These are phyloP conservation scores for Laticauda laticaudata DNA, from an alignment of 2,113 vertebrate species.

Conservation along the genomic window DNA sequence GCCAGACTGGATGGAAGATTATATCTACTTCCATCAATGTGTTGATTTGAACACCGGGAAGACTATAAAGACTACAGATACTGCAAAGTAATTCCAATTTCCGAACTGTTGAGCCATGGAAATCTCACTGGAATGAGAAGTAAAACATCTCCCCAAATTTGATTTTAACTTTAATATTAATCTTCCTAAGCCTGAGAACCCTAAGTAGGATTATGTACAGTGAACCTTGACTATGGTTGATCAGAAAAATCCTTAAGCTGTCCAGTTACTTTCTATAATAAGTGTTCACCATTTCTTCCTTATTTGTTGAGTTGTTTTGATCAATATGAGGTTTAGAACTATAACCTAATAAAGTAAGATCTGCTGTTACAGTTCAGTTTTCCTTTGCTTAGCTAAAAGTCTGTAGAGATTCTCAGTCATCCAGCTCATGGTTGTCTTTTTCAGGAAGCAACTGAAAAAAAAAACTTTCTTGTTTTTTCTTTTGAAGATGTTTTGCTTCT, in stretches of 20 bases:
- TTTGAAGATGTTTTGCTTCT: no score
- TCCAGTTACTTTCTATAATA: neutral
- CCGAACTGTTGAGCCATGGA: neutral
- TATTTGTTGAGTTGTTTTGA: slow-evolving; percentile 22
- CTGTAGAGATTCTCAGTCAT: no score
- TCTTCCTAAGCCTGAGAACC: neutral
- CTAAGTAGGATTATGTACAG: neutral
- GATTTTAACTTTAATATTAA: neutral
- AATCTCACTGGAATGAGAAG: neutral
- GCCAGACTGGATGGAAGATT: neutral
- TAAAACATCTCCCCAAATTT: neutral
- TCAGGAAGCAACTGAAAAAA: no score
- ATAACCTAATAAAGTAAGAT: neutral
- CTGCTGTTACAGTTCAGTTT: neutral
- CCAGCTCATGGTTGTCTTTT: no score
- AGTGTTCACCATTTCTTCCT: neutral
- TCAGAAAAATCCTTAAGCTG: neutral
- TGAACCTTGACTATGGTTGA: neutral
- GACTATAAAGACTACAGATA: neutral
- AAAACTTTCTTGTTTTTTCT: no score
- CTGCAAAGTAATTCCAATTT: neutral
- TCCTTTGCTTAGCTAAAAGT: neutral
- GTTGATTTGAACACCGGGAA: neutral
- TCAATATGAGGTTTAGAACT: neutral
- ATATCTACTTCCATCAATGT: neutral